Conservation (phyloP, 1,140 invertebrate species). For the Danaus plexippus region DNA sequence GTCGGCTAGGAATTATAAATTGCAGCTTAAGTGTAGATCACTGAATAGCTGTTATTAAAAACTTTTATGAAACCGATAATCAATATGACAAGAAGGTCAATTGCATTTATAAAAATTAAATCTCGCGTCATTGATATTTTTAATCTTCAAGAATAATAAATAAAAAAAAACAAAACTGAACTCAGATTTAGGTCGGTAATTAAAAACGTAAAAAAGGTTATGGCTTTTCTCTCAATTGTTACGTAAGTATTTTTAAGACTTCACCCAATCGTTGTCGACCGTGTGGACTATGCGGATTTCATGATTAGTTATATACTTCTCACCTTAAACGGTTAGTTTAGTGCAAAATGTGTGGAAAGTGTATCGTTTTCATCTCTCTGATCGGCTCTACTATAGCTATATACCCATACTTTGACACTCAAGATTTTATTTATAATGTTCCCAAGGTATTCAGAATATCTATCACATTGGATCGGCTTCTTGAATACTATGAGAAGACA, state of each 20-base stretch:
- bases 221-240: too few species aligned
- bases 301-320: constrained; percentile 15
- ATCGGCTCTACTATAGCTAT: constrained; percentile 26
- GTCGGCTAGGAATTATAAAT: too few species aligned
- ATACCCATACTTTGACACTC: constrained; percentile 63
- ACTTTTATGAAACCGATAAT: too few species aligned
- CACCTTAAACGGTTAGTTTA: constrained; percentile 26
- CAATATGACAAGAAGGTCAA: too few species aligned
- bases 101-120: too few species aligned
- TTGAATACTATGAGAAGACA: constrained; percentile 59
- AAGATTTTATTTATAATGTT: constrained; percentile 65
- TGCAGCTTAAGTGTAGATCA: too few species aligned
- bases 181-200: too few species aligned
- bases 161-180: too few species aligned
- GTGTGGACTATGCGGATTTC: constrained; percentile 27
- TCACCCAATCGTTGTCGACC: constrained; percentile 44
- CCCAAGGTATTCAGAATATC: constrained; percentile 62
- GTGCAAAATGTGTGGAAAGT: constrained; percentile 44
- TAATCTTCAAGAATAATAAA: too few species aligned
- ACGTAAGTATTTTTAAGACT: neutral
- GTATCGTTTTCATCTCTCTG: constrained; percentile 28
- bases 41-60: too few species aligned
- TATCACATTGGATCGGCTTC: constrained; percentile 52
- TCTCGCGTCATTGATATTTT: too few species aligned
- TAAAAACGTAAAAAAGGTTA: too few species aligned